phyloP scores from a whole-genome alignment of 2,888 invertebrate species.

The Dasysyrphus tricinctus region DNA sequence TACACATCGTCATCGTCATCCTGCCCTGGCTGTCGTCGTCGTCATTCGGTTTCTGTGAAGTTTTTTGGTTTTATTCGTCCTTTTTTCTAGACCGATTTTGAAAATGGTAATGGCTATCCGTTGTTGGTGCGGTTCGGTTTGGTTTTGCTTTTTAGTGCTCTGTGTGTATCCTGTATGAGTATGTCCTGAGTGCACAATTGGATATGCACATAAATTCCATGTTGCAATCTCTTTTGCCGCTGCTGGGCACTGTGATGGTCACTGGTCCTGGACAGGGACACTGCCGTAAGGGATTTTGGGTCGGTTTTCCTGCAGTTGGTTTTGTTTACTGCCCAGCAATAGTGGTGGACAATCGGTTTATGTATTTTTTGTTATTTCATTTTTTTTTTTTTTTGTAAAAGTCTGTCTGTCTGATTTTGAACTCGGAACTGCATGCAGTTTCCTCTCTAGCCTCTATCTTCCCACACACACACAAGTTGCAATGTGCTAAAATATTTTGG shows the following conservation, averaged over 20 bases:
- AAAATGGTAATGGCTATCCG: conserved; percentile 73
- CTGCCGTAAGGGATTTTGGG: conserved; percentile 45
- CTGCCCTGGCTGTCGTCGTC: conserved; percentile 8
- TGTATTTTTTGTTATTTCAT: neutral
- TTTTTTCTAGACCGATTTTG: conserved; percentile 61
- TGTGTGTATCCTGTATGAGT: conserved; percentile 68
- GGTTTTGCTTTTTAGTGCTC: conserved; percentile 71
- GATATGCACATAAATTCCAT: conserved; percentile 74
- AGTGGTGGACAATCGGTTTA: conserved; percentile 66
- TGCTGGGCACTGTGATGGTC: conserved; percentile 26
- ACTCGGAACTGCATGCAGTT: conserved; percentile 55
- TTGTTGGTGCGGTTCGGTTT: conserved; percentile 68
- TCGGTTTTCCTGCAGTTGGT: conserved; percentile 50
- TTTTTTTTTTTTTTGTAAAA: neutral
- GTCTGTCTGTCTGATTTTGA: conserved; percentile 49
- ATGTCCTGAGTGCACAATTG: conserved; percentile 74
- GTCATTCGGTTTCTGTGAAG: conserved; percentile 40
- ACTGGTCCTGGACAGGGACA: conserved; percentile 13
- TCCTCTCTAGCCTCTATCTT: neutral
- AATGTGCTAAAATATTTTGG: conserved; percentile 71
- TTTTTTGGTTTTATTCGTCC: conserved; percentile 27
- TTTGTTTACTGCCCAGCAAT: conserved; percentile 51
- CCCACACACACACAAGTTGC: conserved; percentile 43
- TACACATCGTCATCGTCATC: neutral
- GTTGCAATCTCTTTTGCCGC: conserved; percentile 65